Evolutionary conservation across 1,140 invertebrate genomes (phyloP), one percentile per base, ranked within the genome.

Genomic region (Stegodyphus mimosarum): DNA sequence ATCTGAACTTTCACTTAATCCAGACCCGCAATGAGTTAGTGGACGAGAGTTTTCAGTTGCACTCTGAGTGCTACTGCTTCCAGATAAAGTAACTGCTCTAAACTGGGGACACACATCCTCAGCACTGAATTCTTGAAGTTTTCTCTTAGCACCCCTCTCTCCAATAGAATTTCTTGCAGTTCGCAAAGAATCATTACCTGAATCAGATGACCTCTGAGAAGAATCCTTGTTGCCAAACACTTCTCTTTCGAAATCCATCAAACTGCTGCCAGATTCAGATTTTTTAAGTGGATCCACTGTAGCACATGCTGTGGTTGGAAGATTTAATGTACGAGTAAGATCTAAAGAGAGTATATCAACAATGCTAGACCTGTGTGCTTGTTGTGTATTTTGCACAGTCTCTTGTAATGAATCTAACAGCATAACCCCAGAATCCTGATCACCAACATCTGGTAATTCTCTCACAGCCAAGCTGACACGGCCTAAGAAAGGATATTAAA

Each of bases 401-500:
- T 87, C 88, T 55, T 88, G 88, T 18, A 88, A 11, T 10, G 87
- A 87, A 50, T 80, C 87, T 74, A 86, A 83, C 53, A 79, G 83
- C 81, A 85, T 83, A 2, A 77, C 53, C n/a, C 73, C 86, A 7
- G 70, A 73, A 6, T 87, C 80, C 51, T 83, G 80, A 84, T 83
- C 79, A 33, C 33, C 33, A 18, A 64, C 72, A 74, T 87, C 86
- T 15, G 86, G 79, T 13, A 87, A 71, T 69, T 88, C 84, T 67
- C 79, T 72, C 70, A 88, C 83, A 63, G 85, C 88, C 33, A 88
- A 87, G 60, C 87, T 88, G 15, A 88, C 79, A 70, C 88, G 79
- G 52, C 86, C 86, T 87, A 48, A 63, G 53, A 67, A 63, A 48
- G n/a, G 15, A 66, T 7, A 55, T 33, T 33, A 33, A 33, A 33